Evolutionary conservation across 1,140 invertebrate genomes (phyloP).

Genomic region (Macrocentrus cingulum): DNA sequence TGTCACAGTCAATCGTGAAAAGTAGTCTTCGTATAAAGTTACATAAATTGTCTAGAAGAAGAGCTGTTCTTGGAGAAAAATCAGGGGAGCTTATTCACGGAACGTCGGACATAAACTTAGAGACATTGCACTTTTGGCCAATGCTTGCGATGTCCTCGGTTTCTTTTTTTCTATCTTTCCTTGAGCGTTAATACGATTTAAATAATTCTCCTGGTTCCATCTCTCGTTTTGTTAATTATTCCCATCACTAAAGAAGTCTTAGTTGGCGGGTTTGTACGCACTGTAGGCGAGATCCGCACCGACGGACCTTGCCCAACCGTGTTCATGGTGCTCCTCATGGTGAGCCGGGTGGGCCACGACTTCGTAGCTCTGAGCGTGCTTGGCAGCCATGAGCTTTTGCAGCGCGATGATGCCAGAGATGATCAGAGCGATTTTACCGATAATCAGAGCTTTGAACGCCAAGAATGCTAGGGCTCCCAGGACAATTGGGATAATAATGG

Average conservation of each 20-base stretch:
- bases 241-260: conserved; percentile 23
- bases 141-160: too few relatives aligned
- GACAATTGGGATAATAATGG: conserved; percentile 73
- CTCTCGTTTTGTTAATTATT: background rate
- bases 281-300: conserved; percentile 52
- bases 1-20: background rate
- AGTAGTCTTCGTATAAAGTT: background rate
- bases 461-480: conserved; percentile 77
- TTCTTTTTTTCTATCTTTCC: too few relatives aligned
- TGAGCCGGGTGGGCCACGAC: conserved; percentile 52
- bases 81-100: too few relatives aligned
- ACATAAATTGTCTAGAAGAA: background rate
- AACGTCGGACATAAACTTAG: too few relatives aligned
- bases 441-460: conserved; percentile 78
- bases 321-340: conserved; percentile 52
- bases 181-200: conserved; percentile 22
- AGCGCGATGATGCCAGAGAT: conserved; percentile 74
- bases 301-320: conserved; percentile 52
- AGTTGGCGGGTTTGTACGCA: conserved; percentile 53
- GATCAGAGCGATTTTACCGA: conserved; percentile 78
- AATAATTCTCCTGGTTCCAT: conserved; percentile 6
- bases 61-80: too few relatives aligned
- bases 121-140: too few relatives aligned
- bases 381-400: conserved; percentile 75
- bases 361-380: conserved; percentile 69